Conservation (phyloP, 1,140 invertebrate species). For the Portunus trituberculatus region DNA sequence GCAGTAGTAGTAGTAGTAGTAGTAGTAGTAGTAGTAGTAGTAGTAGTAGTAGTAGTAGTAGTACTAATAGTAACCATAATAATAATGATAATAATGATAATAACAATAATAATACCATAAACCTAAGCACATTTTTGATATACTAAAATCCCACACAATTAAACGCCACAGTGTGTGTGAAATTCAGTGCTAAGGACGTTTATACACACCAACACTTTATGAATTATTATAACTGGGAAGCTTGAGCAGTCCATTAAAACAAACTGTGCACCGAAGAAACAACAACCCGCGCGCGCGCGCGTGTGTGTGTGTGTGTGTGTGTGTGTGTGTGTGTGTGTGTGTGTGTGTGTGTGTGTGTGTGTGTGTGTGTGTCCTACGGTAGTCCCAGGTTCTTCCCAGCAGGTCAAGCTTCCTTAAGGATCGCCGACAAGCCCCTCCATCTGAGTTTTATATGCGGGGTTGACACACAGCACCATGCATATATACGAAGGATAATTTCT, state of each 20-base stretch:
- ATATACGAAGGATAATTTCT: not conserved
- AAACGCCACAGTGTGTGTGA: not conserved
- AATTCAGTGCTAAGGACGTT: not conserved
- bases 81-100: constrained; percentile 11
- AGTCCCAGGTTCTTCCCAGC: not conserved
- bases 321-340: constrained; percentile 35
- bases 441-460: not conserved
- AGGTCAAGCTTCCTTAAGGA: not conserved
- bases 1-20: too few species aligned
- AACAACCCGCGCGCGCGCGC: not conserved
- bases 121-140: not conserved
- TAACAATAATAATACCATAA: not conserved
- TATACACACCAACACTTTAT: not conserved
- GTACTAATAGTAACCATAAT: not conserved
- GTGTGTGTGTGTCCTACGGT: not conserved
- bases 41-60: too few species aligned
- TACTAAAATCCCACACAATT: not conserved
- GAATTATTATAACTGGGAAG: not conserved
- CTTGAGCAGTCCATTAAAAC: not conserved
- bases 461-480: not conserved
- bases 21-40: too few species aligned
- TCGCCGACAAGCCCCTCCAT: not conserved
- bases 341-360: constrained; percentile 49
- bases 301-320: constrained; percentile 46
- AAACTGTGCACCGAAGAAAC: not conserved